A percentile compares a stretch with the other conserved stretches of the same genome.
Evolutionary conservation across 2,113 vertebrate species (phyloP).

Genomic region (Oreochromis tanganicae): DNA sequence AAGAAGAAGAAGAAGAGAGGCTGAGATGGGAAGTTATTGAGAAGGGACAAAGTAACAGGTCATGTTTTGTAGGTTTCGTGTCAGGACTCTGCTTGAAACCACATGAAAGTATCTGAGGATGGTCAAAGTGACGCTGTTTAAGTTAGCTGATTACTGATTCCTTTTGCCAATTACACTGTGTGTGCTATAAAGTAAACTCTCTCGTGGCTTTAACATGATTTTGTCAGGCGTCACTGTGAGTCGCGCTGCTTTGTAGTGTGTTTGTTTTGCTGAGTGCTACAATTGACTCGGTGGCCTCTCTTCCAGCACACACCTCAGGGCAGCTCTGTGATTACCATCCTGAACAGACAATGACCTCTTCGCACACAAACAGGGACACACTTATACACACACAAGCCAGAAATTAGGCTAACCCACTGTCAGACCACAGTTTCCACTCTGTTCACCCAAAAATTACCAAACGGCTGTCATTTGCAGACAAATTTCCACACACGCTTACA

Average conservation of each 20-base stretch:
- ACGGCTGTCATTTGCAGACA: constrained; percentile 13
- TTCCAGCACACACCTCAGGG: constrained; percentile 5
- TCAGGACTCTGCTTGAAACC: neutral
- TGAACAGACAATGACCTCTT: neutral
- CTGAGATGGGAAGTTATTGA: neutral
- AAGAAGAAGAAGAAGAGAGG: neutral
- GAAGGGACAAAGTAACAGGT: neutral
- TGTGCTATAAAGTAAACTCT: neutral
- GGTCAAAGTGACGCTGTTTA: neutral
- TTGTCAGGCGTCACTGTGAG: neutral
- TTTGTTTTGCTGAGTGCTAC: constrained; percentile 4
- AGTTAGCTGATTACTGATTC: neutral
- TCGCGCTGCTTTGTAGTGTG: neutral
- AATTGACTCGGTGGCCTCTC: neutral
- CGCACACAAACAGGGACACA: neutral
- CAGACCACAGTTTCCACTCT: constrained; percentile 8
- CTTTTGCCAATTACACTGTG: neutral
- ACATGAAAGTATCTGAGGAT: neutral
- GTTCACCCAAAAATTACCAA: neutral
- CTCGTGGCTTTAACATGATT: neutral
- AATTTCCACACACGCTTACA: neutral
- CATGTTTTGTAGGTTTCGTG: neutral
- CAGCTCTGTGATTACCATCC: neutral
- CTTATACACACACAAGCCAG: neutral
- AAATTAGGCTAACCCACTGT: neutral